Percentiles rank a stretch among this genome's conserved stretches.
Conservation (phyloP, 1,140 invertebrate genomes). For the Tetramorium simillimum region DNA sequence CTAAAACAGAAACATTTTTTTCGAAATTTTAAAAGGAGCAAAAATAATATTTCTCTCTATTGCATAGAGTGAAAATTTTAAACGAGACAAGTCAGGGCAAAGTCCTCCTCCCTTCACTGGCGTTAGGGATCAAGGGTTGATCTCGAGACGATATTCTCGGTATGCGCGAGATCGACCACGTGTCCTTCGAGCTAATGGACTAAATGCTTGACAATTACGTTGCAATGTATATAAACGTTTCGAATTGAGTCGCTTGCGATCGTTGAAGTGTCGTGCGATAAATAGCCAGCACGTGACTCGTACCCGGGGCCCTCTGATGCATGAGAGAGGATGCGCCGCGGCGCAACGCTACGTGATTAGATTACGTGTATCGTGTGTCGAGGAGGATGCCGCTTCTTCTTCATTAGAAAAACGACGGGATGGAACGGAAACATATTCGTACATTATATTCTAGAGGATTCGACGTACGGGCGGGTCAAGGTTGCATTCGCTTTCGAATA, state of each 20-base stretch:
- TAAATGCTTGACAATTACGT: background rate
- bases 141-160: background rate
- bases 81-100: background rate
- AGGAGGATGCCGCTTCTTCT: background rate
- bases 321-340: background rate
- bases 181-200: background rate
- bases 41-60: background rate
- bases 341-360: background rate
- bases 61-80: background rate
- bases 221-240: background rate
- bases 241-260: background rate
- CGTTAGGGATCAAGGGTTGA: background rate
- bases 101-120: background rate
- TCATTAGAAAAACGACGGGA: background rate
- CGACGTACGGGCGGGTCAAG: background rate
- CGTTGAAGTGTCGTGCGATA: constrained; percentile 1
- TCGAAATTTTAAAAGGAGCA: background rate
- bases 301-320: background rate
- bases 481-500: constrained; percentile 8
- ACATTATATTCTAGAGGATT: constrained; percentile 12
- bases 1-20: no score
- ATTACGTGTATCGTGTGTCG: background rate
- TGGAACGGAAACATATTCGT: background rate
- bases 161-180: background rate
- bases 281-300: background rate